Conservation (phyloP, 2,888 invertebrate genomes). For the Leptopilina drosophilae region DNA sequence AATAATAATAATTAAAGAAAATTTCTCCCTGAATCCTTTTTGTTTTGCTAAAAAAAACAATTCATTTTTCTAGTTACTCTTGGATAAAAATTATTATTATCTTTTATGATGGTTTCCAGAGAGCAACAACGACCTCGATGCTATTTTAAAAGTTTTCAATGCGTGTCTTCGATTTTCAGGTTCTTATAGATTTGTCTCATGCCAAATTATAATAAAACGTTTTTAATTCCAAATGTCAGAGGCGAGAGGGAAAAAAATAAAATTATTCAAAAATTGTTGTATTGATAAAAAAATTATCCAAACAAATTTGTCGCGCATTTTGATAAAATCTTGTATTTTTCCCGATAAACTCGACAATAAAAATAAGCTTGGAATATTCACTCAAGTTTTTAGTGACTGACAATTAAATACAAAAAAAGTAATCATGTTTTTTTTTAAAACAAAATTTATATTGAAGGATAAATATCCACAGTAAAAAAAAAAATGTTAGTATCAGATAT, state of each 20-base stretch:
- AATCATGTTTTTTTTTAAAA: no score
- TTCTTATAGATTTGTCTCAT: slow-evolving; percentile 30
- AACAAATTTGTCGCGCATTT: background rate
- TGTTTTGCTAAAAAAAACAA: no score
- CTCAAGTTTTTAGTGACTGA: background rate
- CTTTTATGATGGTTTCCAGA: slow-evolving; percentile 51
- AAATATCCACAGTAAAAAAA: background rate
- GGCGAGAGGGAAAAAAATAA: no score
- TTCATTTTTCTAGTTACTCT: background rate
- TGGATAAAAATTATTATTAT: background rate
- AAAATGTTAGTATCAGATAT: no score
- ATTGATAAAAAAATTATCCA: background rate
- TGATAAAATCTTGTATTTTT: slow-evolving; percentile 4
- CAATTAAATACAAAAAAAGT: no score
- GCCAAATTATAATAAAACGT: slow-evolving; percentile 16
- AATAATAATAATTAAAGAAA: no score
- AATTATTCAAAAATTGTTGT: background rate
- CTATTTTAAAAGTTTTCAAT: slow-evolving; percentile 65
- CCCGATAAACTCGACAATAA: slow-evolving; percentile 18
- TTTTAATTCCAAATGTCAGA: background rate
- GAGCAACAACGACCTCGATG: slow-evolving; percentile 62
- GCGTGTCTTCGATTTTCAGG: slow-evolving; percentile 44
- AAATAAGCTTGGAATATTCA: slow-evolving; percentile 13
- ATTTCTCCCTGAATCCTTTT: no score
- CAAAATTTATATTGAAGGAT: no score